Base-by-base conservation (phyloP, 1,140 invertebrate species). In the Drosophila tsacasi region DNA sequence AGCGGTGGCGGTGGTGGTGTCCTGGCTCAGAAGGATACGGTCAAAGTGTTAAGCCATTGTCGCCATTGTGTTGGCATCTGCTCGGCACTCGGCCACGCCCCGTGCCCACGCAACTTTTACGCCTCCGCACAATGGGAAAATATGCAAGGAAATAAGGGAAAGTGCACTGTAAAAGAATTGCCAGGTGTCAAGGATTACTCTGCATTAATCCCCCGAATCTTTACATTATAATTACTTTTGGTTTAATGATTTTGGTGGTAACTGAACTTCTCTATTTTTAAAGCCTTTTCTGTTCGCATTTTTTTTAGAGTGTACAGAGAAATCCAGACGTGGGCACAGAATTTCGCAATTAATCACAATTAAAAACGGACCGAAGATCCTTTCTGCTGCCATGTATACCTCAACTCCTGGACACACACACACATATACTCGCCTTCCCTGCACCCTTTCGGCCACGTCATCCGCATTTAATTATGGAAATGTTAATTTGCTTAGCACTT, bases 401-500 rank as follows among this genome's bases (percentile, higher is more conserved):
- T 69, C 46, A 13, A 23, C 2, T 7, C 23, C 15, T 46, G 17
- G 3, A 32, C 23, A 23, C 32, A 66, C 27, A 57, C 13, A 44
- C n/a, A 46, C 8, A 27, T 25, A 59, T 23, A 37, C 37, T 27
- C 32, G 15, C 30, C 1, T 1, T 19, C 5, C 50, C 32, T 21
- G 21, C 37, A n/a, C 27, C 19, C 71, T 50, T 58, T 80, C 21
- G 47, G 47, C 79, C 55, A 55, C 79, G 79, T 79, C 71, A 76
- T 86, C 83, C 82, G 76, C 60, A 81, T 87, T 84, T 89, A 89
- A 90, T 89, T 89, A 89, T 89, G 84, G 65, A 89, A 89, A 89
- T 89, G 82, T 89, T 90, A 79, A 89, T 90, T 90, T 89, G 84
- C 80, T 84, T 82, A 85, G 85, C 84, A 90, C 85, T 89, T 78